These are phyloP conservation scores for Scaptomyza caliginosa DNA, from an alignment of 2,888 invertebrate genomes.

Conservation along the genomic window DNA sequence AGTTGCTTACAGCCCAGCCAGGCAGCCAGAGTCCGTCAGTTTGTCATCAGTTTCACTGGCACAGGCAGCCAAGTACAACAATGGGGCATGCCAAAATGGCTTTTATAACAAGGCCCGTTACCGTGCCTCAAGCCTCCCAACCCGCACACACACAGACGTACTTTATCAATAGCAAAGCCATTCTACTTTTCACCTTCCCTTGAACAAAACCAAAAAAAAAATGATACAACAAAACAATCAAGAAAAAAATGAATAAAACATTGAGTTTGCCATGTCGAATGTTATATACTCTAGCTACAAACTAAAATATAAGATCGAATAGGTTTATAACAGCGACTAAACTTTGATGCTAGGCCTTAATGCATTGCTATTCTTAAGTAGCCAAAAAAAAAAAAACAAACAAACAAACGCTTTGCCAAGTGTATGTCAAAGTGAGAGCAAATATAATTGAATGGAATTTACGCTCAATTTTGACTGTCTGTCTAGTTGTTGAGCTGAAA, in stretches of 20 bases:
- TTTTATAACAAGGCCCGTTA: conserved; percentile 61
- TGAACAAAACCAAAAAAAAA: background rate
- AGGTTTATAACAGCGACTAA: no score
- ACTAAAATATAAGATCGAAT: no score
- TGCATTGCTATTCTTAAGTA: no score
- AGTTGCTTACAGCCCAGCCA: conserved; percentile 55
- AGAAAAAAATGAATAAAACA: background rate
- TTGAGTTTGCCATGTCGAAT: background rate
- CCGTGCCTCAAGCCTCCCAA: conserved; percentile 22
- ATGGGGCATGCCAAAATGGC: conserved; percentile 66
- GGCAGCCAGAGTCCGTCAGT: background rate
- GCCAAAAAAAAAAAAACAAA: no score
- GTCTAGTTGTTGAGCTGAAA: conserved; percentile 46
- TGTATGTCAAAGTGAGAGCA: background rate
- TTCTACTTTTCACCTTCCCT: background rate
- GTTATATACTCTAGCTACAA: background rate
- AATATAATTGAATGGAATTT: conserved; percentile 3
- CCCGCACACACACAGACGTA: background rate
- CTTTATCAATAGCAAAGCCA: conserved; percentile 16
- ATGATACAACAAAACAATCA: background rate
- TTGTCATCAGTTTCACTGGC: conserved; percentile 2
- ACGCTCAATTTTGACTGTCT: conserved; percentile 35
- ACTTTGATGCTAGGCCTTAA: no score
- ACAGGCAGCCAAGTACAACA: conserved; percentile 39
- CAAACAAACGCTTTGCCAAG: background rate